phyloP scores from a whole-genome alignment of 1,140 invertebrate genomes.

The Nasonia longicornis region DNA sequence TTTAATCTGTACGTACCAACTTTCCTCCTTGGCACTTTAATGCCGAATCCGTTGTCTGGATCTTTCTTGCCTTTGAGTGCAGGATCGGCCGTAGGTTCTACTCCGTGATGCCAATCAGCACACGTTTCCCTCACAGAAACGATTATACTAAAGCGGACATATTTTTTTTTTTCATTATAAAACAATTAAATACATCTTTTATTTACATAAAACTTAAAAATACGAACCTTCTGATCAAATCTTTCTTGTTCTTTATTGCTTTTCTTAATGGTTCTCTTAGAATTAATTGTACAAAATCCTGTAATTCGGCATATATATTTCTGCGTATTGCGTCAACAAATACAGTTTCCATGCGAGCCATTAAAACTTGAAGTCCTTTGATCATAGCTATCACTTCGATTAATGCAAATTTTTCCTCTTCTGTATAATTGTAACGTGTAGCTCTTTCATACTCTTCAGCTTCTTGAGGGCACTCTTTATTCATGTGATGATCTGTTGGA shows the following conservation, averaged over 20 bases:
- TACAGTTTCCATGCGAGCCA: slow-evolving; percentile 97
- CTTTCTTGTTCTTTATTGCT: slow-evolving; percentile 98
- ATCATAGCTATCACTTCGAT: slow-evolving; percentile 99
- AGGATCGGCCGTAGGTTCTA: slow-evolving; percentile 93
- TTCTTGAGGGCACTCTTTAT: slow-evolving; percentile 93
- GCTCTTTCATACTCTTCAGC: slow-evolving; percentile 99
- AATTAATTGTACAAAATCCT: slow-evolving; percentile 95
- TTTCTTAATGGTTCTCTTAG: slow-evolving; percentile 94
- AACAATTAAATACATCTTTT: slow-evolving; percentile 7
- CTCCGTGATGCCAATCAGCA: slow-evolving; percentile 94
- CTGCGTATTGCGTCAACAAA: slow-evolving; percentile 95
- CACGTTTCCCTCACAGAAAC: slow-evolving; percentile 96
- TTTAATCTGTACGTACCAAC: slow-evolving; percentile 76
- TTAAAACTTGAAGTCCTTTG: slow-evolving; percentile 96
- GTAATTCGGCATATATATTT: slow-evolving; percentile 96
- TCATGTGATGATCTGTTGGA: slow-evolving; percentile 97
- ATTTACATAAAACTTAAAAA: neutral
- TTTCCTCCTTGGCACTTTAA: slow-evolving; percentile 92
- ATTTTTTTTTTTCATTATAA: neutral
- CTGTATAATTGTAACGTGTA: slow-evolving; percentile 97
- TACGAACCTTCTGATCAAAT: slow-evolving; percentile 87
- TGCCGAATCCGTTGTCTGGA: slow-evolving; percentile 89
- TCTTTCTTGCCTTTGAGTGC: slow-evolving; percentile 96
- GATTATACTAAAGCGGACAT: slow-evolving; percentile 79
- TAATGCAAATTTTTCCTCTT: slow-evolving; percentile 97